Conservation (phyloP, 2,797 vertebrate species). For the Sebastes itinus region DNA sequence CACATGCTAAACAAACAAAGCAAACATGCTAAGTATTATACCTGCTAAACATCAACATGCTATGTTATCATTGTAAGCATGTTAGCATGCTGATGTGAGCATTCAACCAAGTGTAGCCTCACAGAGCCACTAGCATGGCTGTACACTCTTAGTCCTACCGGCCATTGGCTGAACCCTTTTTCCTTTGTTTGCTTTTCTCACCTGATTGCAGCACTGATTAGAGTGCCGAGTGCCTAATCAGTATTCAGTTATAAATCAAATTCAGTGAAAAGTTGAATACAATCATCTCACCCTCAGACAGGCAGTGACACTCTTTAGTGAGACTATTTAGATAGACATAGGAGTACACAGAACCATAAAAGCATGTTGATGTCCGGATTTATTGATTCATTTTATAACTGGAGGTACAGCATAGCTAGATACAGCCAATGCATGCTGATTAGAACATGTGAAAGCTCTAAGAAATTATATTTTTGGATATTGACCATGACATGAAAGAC, state of each 20-base stretch:
- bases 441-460: neutral
- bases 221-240: neutral
- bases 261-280: neutral
- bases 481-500: neutral
- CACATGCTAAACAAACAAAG: neutral
- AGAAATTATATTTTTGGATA: neutral
- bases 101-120: neutral
- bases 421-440: neutral
- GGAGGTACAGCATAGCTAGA: neutral
- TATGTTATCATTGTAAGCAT: neutral
- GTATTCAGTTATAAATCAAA: neutral
- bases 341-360: neutral
- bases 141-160: neutral
- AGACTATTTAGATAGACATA: neutral
- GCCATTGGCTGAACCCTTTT: neutral
- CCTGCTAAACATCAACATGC: neutral
- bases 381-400: neutral
- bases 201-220: conserved; percentile 12
- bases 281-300: neutral
- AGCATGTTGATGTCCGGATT: neutral
- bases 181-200: neutral
- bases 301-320: neutral
- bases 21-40: neutral
- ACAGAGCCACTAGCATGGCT: neutral
- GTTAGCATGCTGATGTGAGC: neutral